These are phyloP conservation scores for Mobula hypostoma DNA, from an alignment of 2,113 vertebrate species.

Conservation along the genomic window DNA sequence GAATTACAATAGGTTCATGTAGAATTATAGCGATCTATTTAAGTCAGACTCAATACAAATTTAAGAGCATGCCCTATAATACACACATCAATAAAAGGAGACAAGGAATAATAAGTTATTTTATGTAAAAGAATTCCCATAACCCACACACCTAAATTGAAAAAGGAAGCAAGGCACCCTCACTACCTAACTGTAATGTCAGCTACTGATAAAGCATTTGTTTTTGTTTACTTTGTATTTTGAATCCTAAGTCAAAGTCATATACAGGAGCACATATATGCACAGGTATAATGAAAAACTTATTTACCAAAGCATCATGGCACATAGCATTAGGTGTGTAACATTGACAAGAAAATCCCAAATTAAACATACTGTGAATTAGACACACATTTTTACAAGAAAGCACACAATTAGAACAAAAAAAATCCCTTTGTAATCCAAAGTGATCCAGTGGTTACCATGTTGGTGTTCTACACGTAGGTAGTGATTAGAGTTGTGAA, in stretches of 20 bases:
- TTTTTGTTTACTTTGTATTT: slow-evolving; percentile 19
- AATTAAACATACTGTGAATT: too few relatives aligned
- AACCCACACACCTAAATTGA: slow-evolving; percentile 43
- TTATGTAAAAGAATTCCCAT: slow-evolving; percentile 29
- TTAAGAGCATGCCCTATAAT: slow-evolving; percentile 22
- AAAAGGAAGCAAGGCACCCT: slow-evolving; percentile 37
- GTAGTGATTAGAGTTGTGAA: too few relatives aligned
- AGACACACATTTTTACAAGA: too few relatives aligned
- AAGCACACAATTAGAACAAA: too few relatives aligned
- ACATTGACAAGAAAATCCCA: too few relatives aligned
- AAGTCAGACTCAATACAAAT: neutral
- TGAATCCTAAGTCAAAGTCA: neutral
- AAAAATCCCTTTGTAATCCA: too few relatives aligned
- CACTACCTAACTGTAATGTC: slow-evolving; percentile 45
- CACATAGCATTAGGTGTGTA: too few relatives aligned
- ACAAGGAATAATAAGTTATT: slow-evolving; percentile 41
- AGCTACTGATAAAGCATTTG: slow-evolving; percentile 37
- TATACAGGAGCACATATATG: too few relatives aligned
- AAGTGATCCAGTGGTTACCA: too few relatives aligned
- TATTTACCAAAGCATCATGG: too few relatives aligned
- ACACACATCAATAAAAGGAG: slow-evolving; percentile 43
- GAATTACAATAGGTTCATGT: neutral
- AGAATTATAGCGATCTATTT: neutral
- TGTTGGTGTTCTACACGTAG: too few relatives aligned
- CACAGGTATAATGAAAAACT: too few relatives aligned